These are phyloP conservation scores for Chroicocephalus ridibundus DNA, from an alignment of 2,113 vertebrate species.

Conservation along the genomic window DNA sequence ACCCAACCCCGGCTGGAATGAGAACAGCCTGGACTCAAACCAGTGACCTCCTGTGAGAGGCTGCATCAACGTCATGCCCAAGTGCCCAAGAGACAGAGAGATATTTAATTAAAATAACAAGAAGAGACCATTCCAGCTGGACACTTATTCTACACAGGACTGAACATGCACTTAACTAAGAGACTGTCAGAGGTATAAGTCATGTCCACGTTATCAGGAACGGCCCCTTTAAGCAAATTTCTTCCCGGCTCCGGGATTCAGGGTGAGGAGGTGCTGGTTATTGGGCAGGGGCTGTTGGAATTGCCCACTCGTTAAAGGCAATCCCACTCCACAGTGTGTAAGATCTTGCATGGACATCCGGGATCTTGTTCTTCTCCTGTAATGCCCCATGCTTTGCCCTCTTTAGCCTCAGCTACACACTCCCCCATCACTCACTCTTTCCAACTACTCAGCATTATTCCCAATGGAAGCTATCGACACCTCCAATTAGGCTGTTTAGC, in stretches of 20 bases:
- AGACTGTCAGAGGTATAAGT: neutral
- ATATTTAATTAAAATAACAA: neutral
- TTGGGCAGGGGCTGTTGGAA: neutral
- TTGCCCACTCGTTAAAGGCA: neutral
- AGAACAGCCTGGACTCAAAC: neutral
- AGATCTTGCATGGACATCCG: neutral
- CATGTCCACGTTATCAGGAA: neutral
- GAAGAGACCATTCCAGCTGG: neutral
- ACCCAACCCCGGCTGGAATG: neutral
- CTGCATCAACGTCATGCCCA: neutral
- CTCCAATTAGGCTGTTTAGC: neutral
- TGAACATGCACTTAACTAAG: neutral
- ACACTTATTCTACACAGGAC: neutral
- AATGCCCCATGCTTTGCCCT: neutral
- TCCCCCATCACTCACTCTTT: neutral
- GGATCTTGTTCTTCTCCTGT: neutral
- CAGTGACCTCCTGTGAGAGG: neutral
- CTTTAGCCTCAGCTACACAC: neutral
- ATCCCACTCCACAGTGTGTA: accelerated
- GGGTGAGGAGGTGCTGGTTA: neutral
- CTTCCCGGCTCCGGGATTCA: neutral
- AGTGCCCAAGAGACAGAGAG: neutral
- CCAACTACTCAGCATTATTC: neutral
- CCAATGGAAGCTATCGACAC: neutral
- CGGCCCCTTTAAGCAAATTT: neutral